Conservation (phyloP, 2,888 invertebrate species). For the Coleophora flavipennella region DNA sequence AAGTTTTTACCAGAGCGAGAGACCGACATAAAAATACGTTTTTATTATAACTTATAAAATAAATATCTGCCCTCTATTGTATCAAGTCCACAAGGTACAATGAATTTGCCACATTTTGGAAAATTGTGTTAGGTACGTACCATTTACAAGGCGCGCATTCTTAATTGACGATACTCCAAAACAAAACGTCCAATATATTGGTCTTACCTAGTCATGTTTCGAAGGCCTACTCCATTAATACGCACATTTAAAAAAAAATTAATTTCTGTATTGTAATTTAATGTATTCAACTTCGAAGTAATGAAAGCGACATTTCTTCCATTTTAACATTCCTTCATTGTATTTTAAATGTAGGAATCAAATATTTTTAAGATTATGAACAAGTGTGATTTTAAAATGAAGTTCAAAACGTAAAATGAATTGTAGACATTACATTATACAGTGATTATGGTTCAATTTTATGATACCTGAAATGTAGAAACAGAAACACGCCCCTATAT, state of each 20-base stretch:
- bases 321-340: constrained; percentile 57
- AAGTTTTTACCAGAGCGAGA: no score
- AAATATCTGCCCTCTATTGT: no score
- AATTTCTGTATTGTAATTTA: constrained; percentile 1
- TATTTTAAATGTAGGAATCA: constrained; percentile 36
- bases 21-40: no score
- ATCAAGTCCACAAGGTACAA: no score
- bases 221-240: constrained; percentile 55
- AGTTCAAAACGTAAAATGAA: constrained; percentile 55
- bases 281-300: no score
- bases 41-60: no score
- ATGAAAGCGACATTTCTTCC: constrained; percentile 43
- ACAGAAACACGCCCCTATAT: constrained; percentile 49
- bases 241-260: constrained; percentile 13
- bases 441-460: constrained; percentile 60
- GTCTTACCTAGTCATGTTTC: constrained; percentile 63
- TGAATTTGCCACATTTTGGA: no score
- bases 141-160: background rate
- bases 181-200: constrained; percentile 19
- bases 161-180: background rate
- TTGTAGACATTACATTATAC: constrained; percentile 44
- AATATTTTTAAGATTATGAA: constrained; percentile 32
- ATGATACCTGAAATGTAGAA: constrained; percentile 47
- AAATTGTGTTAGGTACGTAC: no score
- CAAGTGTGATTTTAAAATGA: constrained; percentile 57